Percentiles rank a stretch among this genome's conserved stretches.
phyloP scores from a whole-genome alignment of 2,113 vertebrate genomes.

The Toxostoma redivivum region DNA sequence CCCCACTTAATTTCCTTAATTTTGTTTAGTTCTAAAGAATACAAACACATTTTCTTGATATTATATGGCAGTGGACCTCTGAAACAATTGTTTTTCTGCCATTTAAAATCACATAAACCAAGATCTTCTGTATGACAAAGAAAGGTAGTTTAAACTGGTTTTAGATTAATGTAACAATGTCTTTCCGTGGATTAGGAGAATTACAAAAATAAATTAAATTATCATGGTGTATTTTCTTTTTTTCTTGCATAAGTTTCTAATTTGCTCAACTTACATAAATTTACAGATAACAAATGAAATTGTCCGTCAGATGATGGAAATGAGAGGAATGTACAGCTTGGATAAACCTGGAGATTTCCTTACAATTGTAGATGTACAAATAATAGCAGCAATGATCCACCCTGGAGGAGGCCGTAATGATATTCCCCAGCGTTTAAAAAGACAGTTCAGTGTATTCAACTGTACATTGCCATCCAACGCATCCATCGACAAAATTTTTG shows the following conservation, averaged over 20 bases:
- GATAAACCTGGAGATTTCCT: conserved; percentile 82
- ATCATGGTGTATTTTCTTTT: background rate
- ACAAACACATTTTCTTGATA: background rate
- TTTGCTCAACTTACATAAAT: background rate
- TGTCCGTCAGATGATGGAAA: conserved; percentile 82
- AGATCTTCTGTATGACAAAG: background rate
- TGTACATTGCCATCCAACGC: conserved; percentile 76
- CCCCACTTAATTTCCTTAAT: background rate
- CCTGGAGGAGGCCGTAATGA: conserved; percentile 80
- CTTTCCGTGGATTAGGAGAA: background rate
- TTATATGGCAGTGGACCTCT: background rate
- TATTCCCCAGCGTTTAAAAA: conserved; percentile 79
- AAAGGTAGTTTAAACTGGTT: background rate
- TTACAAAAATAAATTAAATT: background rate
- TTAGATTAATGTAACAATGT: background rate
- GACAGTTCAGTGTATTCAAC: conserved; percentile 78
- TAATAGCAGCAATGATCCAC: conserved; percentile 81
- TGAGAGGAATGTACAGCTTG: conserved; percentile 80
- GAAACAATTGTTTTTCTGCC: background rate
- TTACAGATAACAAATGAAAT: conserved; percentile 82
- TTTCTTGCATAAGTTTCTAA: background rate
- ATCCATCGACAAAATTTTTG: conserved; percentile 82
- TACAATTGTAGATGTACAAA: conserved; percentile 74
- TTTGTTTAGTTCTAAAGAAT: background rate
- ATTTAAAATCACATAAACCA: background rate